A percentile compares a stretch with the other conserved stretches of the same genome.
Evolutionary conservation across 2,113 vertebrate genomes (phyloP).

Genomic region (Varanus komodoensis): DNA sequence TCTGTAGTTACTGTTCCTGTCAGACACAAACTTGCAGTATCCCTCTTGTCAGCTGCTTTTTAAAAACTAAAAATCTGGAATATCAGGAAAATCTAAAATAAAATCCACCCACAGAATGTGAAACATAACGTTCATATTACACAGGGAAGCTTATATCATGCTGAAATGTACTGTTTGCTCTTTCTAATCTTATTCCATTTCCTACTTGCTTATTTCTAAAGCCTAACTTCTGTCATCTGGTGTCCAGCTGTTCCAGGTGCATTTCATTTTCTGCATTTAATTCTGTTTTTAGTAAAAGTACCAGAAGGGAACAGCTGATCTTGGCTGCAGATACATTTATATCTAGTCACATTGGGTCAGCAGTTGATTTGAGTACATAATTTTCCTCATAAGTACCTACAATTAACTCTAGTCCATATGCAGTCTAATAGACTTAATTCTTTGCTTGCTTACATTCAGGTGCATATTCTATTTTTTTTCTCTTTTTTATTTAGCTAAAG

Average conservation of each 20-base stretch:
- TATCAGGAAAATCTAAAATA: constrained; percentile 58
- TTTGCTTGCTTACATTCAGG: constrained; percentile 86
- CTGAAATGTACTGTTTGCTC: constrained; percentile 66
- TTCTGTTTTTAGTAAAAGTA: constrained; percentile 67
- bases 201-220: constrained; percentile 70
- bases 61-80: constrained; percentile 44
- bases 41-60: constrained; percentile 12
- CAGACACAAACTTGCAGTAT: constrained; percentile 43
- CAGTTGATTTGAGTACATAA: constrained; percentile 59
- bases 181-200: constrained; percentile 66
- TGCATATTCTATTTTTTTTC: constrained; percentile 84
- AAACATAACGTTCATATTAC: constrained; percentile 45
- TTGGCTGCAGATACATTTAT: constrained; percentile 57
- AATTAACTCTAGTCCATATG: constrained; percentile 74
- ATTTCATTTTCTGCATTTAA: constrained; percentile 69
- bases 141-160: constrained; percentile 49
- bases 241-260: constrained; percentile 69
- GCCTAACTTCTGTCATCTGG: constrained; percentile 66
- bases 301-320: constrained; percentile 51
- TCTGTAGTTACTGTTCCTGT: constrained; percentile 48
- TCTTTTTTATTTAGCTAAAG: constrained; percentile 94
- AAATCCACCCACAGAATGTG: constrained; percentile 42
- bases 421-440: constrained; percentile 79
- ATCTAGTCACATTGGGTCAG: constrained; percentile 62
- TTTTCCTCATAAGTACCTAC: constrained; percentile 68